Evolutionary conservation across 2,888 invertebrate species (phyloP).

Genomic region (Cheilosia impressa): DNA sequence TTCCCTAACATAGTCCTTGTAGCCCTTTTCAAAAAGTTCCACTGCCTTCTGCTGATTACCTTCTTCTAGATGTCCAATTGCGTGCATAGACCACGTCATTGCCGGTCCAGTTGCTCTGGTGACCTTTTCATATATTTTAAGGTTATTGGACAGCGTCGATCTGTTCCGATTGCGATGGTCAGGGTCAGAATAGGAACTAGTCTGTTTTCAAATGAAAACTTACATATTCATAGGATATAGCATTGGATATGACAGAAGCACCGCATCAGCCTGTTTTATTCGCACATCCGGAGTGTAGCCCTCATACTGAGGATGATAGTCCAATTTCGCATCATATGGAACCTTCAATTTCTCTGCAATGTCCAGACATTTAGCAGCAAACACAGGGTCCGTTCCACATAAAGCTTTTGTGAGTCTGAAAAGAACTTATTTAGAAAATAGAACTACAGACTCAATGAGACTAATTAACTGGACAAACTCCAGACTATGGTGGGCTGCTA

Average conservation of each 20-base stretch:
- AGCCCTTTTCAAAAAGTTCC: conserved; percentile 85
- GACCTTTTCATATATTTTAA: conserved; percentile 85
- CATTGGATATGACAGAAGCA: conserved; percentile 86
- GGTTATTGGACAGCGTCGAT: conserved; percentile 84
- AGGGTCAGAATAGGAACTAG: no score
- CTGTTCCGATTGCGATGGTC: conserved; percentile 68
- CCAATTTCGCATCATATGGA: conserved; percentile 84
- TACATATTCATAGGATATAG: conserved; percentile 85
- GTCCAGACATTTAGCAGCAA: conserved; percentile 79
- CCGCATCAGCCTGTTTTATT: conserved; percentile 87
- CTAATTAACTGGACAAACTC: conserved; percentile 85
- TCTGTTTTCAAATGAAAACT: conserved; percentile 12
- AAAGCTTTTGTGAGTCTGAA: conserved; percentile 44
- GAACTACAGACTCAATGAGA: background rate
- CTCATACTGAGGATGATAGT: conserved; percentile 86
- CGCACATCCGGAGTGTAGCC: conserved; percentile 84
- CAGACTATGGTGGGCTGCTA: conserved; percentile 85
- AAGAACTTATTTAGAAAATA: background rate
- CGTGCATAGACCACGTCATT: conserved; percentile 88
- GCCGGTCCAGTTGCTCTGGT: conserved; percentile 86
- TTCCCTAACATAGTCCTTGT: conserved; percentile 85
- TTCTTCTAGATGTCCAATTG: conserved; percentile 85
- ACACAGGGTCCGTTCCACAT: conserved; percentile 40
- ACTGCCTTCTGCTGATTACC: conserved; percentile 83
- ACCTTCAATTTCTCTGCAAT: conserved; percentile 85